These are phyloP conservation scores for Chloroceryle amazona DNA, from an alignment of 2,797 vertebrate species.

Conservation along the genomic window DNA sequence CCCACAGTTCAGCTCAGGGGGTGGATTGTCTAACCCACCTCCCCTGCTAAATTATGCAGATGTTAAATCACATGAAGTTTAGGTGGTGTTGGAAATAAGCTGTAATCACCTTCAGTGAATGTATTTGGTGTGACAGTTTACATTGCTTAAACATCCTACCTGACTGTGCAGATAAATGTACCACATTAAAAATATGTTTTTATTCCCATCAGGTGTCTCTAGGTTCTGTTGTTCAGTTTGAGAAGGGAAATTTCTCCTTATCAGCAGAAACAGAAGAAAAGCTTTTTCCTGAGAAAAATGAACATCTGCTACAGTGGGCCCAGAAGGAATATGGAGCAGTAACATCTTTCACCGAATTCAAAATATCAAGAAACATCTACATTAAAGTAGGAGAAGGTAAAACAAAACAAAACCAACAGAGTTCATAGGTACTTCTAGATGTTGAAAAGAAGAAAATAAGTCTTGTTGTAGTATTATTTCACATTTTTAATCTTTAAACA, in stretches of 20 bases:
- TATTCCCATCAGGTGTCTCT: conserved; percentile 86
- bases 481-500: not conserved
- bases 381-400: conserved; percentile 99
- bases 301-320: conserved; percentile 92
- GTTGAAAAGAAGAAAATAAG: not conserved
- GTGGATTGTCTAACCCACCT: not conserved
- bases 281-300: conserved; percentile 89
- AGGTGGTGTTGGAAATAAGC: not conserved
- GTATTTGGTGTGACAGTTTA: not conserved
- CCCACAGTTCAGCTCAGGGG: not conserved
- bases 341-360: conserved; percentile 97
- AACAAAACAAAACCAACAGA: not conserved
- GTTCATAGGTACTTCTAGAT: not conserved
- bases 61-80: not conserved
- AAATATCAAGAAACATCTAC: conserved; percentile 92
- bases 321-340: conserved; percentile 90
- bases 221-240: conserved; percentile 88
- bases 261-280: conserved; percentile 82
- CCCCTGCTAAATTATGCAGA: not conserved
- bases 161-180: not conserved
- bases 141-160: not conserved
- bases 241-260: conserved; percentile 88
- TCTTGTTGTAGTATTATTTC: not conserved
- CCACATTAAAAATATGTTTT: conserved; percentile 39
- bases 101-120: not conserved